Conservation (phyloP, 2,797 vertebrate genomes). For the Masticophis lateralis region DNA sequence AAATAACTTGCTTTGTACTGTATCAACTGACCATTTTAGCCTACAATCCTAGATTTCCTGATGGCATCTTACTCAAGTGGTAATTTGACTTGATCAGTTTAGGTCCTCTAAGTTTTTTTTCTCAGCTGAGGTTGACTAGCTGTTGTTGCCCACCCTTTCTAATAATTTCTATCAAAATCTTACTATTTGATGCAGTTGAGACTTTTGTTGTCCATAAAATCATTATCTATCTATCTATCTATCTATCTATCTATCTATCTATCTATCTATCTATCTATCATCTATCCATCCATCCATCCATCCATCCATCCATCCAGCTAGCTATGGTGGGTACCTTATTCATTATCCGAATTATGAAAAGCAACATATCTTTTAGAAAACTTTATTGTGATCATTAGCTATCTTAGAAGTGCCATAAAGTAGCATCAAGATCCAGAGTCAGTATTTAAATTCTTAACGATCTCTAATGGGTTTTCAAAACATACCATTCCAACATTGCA, state of each 20-base stretch:
- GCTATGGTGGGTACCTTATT: background rate
- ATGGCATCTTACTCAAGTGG: background rate
- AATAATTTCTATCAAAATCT: background rate
- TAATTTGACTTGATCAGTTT: background rate
- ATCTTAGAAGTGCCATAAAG: background rate
- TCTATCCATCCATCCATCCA: background rate
- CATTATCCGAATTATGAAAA: background rate
- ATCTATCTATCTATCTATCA: background rate
- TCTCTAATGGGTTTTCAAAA: background rate
- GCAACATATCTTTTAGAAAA: background rate
- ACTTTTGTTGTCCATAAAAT: background rate
- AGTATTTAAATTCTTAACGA: background rate
- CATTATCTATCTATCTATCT: background rate
- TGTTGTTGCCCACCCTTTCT: background rate
- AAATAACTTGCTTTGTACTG: background rate
- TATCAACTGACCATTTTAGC: background rate
- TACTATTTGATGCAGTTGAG: background rate
- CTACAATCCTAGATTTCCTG: background rate
- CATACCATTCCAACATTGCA: background rate
- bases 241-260: background rate
- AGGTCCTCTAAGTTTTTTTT: background rate
- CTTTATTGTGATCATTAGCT: background rate
- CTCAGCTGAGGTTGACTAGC: background rate
- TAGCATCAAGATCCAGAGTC: background rate
- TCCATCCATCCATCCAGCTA: background rate